Evolutionary conservation across 2,888 invertebrate genomes (phyloP), one percentile per base, ranked within the genome.

Genomic region (Azorinus chamasolen): DNA sequence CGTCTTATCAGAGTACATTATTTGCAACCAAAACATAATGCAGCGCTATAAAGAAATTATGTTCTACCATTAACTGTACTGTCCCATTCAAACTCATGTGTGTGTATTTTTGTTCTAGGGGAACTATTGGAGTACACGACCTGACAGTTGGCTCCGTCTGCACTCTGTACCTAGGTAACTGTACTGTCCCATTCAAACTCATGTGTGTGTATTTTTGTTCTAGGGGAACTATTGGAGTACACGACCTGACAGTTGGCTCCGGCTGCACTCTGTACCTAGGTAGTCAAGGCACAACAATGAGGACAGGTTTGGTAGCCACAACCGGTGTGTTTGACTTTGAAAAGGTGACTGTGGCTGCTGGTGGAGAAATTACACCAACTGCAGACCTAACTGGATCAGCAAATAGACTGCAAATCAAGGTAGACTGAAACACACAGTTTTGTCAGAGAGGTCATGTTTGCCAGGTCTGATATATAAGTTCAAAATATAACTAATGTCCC

Each of bases 201-300:
- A n/a, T n/a, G n/a, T n/a, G n/a, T n/a, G n/a, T n/a, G n/a, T n/a
- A n/a, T 14, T 16, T 51, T 3, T 41, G 16, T 51, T 75, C 20
- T 54, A 89, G 89, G 87, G 89, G 89, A 22, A 78, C 70, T 0
- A 50, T 88, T 2, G 85, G 74, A n/a, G 76, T 85, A n/a, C 70
- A 84, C 14, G 80, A 87, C n/a, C 66, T 88, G 68, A 84, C 83
- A 18, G 73, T 89, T 18, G 85, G 86, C 12, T 66, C 81, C 20
- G 83, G 79, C 6, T 89, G 89, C 59, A 65, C 63, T 12, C 65
- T 89, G 25, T 72, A 73, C 37, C 79, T 89, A 2, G 83, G 86
- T 2, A 58, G 59, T 5, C 59, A 77, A 14, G 88, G 87, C 6
- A 76, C 79, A 6, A 85, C 82, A 5, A 55, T 69, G 20, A 66